Conservation (phyloP, 2,797 vertebrate genomes). For the Paramormyrops hopkinsi region DNA sequence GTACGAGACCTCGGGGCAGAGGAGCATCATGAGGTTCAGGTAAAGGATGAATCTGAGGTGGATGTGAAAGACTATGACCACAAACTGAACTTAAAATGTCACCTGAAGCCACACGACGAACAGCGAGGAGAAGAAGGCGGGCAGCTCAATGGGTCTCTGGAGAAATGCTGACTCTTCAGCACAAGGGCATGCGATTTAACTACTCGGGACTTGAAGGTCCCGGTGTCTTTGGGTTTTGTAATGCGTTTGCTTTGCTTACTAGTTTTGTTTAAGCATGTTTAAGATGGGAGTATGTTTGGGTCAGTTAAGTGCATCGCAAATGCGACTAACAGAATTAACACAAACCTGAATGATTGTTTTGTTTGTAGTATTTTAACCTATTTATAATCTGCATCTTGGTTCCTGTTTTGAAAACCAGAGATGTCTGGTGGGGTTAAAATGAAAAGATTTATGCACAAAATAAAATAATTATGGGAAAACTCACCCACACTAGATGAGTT, state of each 20-base stretch:
- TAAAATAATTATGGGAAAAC: background rate
- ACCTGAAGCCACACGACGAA: constrained; percentile 56
- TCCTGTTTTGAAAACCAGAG: background rate
- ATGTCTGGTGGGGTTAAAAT: constrained; percentile 1
- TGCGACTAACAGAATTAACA: background rate
- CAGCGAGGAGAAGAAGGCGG: constrained; percentile 66
- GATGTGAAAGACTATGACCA: constrained; percentile 70
- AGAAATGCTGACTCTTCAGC: constrained; percentile 65
- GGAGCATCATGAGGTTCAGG: constrained; percentile 59
- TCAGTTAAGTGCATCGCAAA: background rate
- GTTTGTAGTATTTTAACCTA: background rate
- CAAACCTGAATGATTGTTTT: background rate
- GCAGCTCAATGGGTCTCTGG: constrained; percentile 73
- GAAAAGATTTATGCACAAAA: background rate
- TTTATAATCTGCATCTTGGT: constrained; percentile 7
- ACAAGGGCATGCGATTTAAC: background rate
- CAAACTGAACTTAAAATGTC: constrained; percentile 69
- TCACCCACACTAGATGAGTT: background rate
- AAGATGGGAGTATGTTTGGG: background rate
- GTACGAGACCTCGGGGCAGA: constrained; percentile 56
- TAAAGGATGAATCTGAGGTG: constrained; percentile 78
- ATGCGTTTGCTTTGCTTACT: constrained; percentile 12
- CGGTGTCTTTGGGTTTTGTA: background rate
- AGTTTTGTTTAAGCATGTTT: background rate
- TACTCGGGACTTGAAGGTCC: background rate